Evolutionary conservation across 1,140 invertebrate genomes (phyloP).

Genomic region (Drosophila cardini): DNA sequence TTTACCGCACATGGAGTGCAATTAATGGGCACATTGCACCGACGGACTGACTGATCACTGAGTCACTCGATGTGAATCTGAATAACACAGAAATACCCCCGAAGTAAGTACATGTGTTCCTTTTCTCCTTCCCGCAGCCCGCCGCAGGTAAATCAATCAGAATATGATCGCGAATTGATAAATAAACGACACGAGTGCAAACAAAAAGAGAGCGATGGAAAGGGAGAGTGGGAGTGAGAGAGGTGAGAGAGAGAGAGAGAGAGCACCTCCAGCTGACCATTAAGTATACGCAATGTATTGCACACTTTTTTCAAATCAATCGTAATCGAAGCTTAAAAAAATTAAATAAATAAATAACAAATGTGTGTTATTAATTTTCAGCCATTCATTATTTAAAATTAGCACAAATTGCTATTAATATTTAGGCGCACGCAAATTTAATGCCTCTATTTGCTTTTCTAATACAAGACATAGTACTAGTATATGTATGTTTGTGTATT

Average conservation of each 20-base stretch:
- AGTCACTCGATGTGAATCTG: constrained; percentile 29
- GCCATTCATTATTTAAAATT: constrained; percentile 37
- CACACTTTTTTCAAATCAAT: background rate
- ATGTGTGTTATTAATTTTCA: constrained; percentile 2
- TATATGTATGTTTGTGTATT: constrained; percentile 11
- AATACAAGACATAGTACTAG: constrained; percentile 6
- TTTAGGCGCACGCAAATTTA: constrained; percentile 18
- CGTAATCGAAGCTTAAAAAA: background rate
- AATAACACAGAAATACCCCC: constrained; percentile 8
- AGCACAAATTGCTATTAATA: constrained; percentile 41
- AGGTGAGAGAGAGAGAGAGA: background rate
- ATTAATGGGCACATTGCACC: constrained; percentile 37
- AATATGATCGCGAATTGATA: constrained; percentile 42
- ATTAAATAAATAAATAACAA: background rate
- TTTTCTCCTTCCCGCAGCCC: background rate
- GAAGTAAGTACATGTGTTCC: background rate
- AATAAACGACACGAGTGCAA: constrained; percentile 30
- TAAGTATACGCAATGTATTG: constrained; percentile 57
- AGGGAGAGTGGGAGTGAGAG: background rate
- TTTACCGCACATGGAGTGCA: constrained; percentile 11
- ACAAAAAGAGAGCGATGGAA: background rate
- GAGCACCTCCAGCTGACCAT: constrained; percentile 36
- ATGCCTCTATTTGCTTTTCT: constrained; percentile 24
- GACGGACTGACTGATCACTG: constrained; percentile 16
- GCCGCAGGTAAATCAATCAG: constrained; percentile 26